phyloP scores from a whole-genome alignment of 2,888 invertebrate species.

The Homarus gammarus region DNA sequence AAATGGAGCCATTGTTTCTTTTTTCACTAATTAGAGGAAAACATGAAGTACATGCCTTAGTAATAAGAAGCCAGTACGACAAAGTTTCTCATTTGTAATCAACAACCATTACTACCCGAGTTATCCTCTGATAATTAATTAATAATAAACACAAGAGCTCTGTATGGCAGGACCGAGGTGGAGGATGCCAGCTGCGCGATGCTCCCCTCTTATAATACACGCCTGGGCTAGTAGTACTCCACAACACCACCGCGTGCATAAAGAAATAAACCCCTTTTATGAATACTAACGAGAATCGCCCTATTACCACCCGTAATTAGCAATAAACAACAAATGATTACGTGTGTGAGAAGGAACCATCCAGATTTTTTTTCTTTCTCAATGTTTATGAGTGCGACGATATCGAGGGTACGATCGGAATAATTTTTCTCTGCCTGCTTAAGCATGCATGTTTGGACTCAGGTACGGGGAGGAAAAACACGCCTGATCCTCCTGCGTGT shows the following conservation, averaged over 20 bases:
- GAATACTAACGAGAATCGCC: background rate
- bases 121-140: no score
- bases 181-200: no score
- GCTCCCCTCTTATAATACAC: no score
- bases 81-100: no score
- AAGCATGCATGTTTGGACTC: slow-evolving; percentile 21
- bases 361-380: background rate
- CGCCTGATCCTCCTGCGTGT: background rate
- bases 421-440: background rate
- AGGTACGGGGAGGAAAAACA: background rate
- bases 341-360: background rate
- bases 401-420: background rate
- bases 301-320: background rate
- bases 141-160: no score
- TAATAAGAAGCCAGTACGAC: no score
- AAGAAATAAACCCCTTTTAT: background rate
- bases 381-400: background rate
- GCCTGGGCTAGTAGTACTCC: no score
- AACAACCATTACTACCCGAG: no score
- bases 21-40: no score
- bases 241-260: background rate
- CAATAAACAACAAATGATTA: background rate
- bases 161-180: no score
- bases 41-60: no score
- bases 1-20: no score